Conservation (phyloP, 30 jellyfish, hydroid and myxozoan genomes). For the Catostylus mosaicus region DNA sequence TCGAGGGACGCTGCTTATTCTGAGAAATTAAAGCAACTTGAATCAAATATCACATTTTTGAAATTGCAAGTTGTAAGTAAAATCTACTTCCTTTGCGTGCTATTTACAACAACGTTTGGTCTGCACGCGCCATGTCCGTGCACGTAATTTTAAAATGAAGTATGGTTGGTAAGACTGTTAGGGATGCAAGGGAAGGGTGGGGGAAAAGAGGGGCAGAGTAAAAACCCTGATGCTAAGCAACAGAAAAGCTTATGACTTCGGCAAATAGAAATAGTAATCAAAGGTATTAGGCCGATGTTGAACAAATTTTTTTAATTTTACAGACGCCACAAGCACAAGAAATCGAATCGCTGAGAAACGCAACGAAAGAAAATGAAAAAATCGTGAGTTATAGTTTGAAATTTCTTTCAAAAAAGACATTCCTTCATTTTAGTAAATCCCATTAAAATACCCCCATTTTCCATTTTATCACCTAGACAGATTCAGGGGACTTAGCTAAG, state of each 20-base stretch:
- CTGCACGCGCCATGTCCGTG: too few species aligned
- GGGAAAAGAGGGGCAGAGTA: not conserved
- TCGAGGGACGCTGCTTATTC: not conserved
- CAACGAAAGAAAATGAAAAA: slow-evolving; percentile 16
- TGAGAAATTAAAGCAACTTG: slow-evolving; percentile 5
- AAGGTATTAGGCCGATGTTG: too few species aligned
- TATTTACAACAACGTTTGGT: too few species aligned
- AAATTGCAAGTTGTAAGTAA: slow-evolving; percentile 7
- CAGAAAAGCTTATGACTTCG: not conserved
- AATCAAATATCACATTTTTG: slow-evolving; percentile 19
- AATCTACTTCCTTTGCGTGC: too few species aligned
- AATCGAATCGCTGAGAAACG: slow-evolving; percentile 10
- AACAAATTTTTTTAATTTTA: not conserved
- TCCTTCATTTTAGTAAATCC: too few species aligned
- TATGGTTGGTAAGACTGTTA: too few species aligned
- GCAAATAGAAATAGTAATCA: not conserved
- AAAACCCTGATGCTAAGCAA: not conserved
- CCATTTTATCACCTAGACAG: too few species aligned
- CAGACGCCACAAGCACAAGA: slow-evolving; percentile 37
- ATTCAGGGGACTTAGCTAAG: too few species aligned
- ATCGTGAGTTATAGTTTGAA: not conserved
- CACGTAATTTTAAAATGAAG: too few species aligned
- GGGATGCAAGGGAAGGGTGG: not conserved
- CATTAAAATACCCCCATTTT: too few species aligned
- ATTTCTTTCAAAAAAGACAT: too few species aligned